These are phyloP conservation scores for Harpalus rubripes DNA, from an alignment of 2,888 invertebrate genomes.

Conservation along the genomic window DNA sequence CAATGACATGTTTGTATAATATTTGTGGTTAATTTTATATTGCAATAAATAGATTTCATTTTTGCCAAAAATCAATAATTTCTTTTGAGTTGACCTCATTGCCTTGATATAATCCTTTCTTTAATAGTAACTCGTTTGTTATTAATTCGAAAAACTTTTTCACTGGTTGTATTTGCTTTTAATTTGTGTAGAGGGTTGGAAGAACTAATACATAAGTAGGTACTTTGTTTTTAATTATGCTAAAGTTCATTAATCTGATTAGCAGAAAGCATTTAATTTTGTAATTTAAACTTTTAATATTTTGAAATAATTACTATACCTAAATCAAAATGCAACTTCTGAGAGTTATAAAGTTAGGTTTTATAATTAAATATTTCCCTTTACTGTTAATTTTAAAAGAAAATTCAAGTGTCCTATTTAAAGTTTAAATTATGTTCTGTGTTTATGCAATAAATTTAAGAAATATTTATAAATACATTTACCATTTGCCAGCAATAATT, in stretches of 20 bases:
- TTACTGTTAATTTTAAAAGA: not conserved
- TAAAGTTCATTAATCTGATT: not conserved
- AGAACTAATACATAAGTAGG: too few relatives aligned
- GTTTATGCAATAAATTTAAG: conserved; percentile 41
- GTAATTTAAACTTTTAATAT: not conserved
- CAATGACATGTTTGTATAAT: too few relatives aligned
- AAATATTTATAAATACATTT: conserved; percentile 60
- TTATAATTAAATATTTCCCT: not conserved
- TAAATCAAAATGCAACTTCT: not conserved
- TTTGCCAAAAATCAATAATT: too few relatives aligned
- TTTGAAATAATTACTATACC: not conserved
- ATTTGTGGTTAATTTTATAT: too few relatives aligned
- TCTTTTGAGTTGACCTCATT: too few relatives aligned
- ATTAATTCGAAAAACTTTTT: too few relatives aligned
- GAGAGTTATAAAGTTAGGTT: not conserved
- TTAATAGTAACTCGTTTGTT: too few relatives aligned
- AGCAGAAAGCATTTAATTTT: not conserved
- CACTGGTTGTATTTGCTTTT: too few relatives aligned
- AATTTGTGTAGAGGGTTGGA: too few relatives aligned
- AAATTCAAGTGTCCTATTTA: conserved; percentile 54
- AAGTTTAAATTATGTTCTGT: conserved; percentile 44
- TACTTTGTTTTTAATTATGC: not conserved
- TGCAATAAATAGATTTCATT: too few relatives aligned
- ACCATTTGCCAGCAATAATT: conserved; percentile 61
- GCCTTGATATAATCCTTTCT: too few relatives aligned